These are phyloP conservation scores for Protaetia brevitarsis DNA, from an alignment of 1,140 invertebrate genomes.

Conservation along the genomic window DNA sequence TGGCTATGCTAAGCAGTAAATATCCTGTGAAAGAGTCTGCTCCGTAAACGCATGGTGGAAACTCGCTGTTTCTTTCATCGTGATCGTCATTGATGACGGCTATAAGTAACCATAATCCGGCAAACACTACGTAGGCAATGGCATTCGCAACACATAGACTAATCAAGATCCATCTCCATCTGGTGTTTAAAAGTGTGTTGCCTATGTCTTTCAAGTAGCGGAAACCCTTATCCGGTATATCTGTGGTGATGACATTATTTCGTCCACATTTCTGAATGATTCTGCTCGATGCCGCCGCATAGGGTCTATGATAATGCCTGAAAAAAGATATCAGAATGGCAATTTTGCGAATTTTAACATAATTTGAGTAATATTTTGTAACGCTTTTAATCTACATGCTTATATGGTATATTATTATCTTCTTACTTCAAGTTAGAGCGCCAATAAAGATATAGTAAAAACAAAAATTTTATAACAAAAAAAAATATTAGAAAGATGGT, in stretches of 20 bases:
- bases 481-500: too few species aligned
- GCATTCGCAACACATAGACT: conserved; percentile 48
- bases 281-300: conserved; percentile 21
- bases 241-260: conserved; percentile 33
- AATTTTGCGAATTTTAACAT: too few species aligned
- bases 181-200: conserved; percentile 59
- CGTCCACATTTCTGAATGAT: conserved; percentile 37
- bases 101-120: conserved; percentile 37
- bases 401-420: too few species aligned
- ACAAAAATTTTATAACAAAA: too few species aligned
- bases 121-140: conserved; percentile 36
- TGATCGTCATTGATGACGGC: conserved; percentile 39
- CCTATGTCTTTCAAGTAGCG: conserved; percentile 59
- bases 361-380: too few species aligned
- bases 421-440: too few species aligned
- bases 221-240: conserved; percentile 33
- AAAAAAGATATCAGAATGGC: neutral
- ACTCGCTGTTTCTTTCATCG: conserved; percentile 24
- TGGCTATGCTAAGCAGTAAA: conserved; percentile 41
- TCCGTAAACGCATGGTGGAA: conserved; percentile 19
- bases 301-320: neutral
- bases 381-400: too few species aligned
- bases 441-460: too few species aligned
- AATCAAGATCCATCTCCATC: conserved; percentile 60
- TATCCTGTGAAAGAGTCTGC: conserved; percentile 33